Evolutionary conservation across 2,888 invertebrate species (phyloP).

Genomic region (Phengaris arion): DNA sequence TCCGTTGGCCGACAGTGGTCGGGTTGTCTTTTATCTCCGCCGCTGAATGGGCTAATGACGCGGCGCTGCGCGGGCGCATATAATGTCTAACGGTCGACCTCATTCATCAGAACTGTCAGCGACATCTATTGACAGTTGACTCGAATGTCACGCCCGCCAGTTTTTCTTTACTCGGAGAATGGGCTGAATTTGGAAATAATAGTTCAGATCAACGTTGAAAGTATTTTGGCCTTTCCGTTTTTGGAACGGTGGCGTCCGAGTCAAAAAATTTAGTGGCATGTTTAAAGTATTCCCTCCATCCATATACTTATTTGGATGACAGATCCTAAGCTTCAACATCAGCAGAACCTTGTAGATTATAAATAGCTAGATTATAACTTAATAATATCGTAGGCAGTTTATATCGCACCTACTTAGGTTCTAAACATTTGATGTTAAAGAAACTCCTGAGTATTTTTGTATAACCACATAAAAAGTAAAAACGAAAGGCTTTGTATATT

Average conservation of each 20-base stretch:
- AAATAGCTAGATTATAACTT: neutral
- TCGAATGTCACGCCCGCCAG: constrained; percentile 61
- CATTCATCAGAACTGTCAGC: constrained; percentile 75
- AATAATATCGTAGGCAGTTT: neutral
- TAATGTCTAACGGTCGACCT: constrained; percentile 66
- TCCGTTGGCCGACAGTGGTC: constrained; percentile 63
- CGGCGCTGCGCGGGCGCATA: constrained; percentile 44
- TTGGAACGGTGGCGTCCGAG: neutral
- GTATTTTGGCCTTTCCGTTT: constrained; percentile 14
- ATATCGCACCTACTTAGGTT: no score
- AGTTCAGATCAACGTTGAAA: constrained; percentile 11
- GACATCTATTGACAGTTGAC: constrained; percentile 75
- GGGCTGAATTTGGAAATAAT: constrained; percentile 21
- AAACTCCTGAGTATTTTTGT: neutral
- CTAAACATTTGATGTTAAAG: neutral
- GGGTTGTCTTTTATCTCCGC: constrained; percentile 70
- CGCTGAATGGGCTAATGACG: constrained; percentile 69
- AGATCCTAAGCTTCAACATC: neutral
- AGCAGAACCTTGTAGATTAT: neutral
- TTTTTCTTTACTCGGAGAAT: constrained; percentile 31
- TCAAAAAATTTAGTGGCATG: neutral
- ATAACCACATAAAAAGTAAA: neutral
- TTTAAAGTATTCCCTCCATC: neutral
- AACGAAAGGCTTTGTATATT: constrained; percentile 17
- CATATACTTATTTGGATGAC: no score